A percentile compares a stretch with the other conserved stretches of the same genome.
phyloP scores from a whole-genome alignment of 92 coral and sea anemone species.

The Phenganax subtilis region DNA sequence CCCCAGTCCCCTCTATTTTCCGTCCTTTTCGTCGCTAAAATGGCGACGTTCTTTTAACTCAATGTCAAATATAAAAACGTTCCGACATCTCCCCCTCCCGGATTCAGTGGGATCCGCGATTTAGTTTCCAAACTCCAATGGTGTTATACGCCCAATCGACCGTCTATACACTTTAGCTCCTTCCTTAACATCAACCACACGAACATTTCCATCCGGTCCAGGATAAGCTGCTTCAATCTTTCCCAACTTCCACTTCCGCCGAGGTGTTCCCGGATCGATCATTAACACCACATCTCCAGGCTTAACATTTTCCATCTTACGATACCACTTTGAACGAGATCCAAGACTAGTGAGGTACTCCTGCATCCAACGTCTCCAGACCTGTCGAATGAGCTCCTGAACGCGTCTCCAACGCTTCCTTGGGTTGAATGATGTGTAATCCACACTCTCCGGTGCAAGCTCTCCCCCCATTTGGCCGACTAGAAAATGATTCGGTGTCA shows the following conservation, averaged over 20 bases:
- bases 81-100: slow-evolving; percentile 19
- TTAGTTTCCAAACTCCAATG: slow-evolving; percentile 23
- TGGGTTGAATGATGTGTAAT: slow-evolving; percentile 38
- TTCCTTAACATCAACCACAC: slow-evolving; percentile 32
- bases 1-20: too few species aligned
- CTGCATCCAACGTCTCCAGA: slow-evolving; percentile 56
- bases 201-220: slow-evolving; percentile 30
- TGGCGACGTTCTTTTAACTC: too few species aligned
- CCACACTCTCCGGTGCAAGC: slow-evolving; percentile 53
- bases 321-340: slow-evolving; percentile 9
- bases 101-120: slow-evolving; percentile 1
- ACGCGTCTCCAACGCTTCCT: slow-evolving; percentile 52
- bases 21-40: too few species aligned
- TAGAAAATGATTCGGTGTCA: slow-evolving; percentile 55
- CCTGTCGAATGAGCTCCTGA: slow-evolving; percentile 56
- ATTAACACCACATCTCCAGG: neutral
- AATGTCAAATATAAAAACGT: too few species aligned
- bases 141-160: slow-evolving; percentile 32
- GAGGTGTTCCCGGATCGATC: neutral
- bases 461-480: slow-evolving; percentile 64
- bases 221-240: slow-evolving; percentile 26
- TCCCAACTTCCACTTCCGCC: slow-evolving; percentile 31
- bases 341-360: slow-evolving; percentile 54
- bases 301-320: neutral
- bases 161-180: slow-evolving; percentile 28